These are phyloP conservation scores for Camponotus vicinus DNA, from an alignment of 1,140 invertebrate species.

Conservation along the genomic window DNA sequence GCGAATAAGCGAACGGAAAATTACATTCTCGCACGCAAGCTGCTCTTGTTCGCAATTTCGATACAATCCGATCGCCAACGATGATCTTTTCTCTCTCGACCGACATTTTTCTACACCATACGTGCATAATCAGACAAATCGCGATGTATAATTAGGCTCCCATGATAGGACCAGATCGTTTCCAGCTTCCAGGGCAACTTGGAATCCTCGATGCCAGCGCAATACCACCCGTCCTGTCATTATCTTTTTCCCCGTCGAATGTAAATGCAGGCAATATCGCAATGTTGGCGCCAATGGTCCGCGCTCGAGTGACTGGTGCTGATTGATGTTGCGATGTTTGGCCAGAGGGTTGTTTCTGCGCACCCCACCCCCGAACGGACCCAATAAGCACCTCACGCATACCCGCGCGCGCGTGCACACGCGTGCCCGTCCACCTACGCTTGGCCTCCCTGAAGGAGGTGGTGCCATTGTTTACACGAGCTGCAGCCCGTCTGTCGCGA, in stretches of 20 bases:
- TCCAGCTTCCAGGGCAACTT: neutral
- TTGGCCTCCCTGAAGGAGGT: conserved; percentile 77
- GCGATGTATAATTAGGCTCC: conserved; percentile 13
- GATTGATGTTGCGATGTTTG: conserved; percentile 87
- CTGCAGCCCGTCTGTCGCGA: conserved; percentile 83
- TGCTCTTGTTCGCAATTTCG: conserved; percentile 1
- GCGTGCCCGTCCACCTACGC: conserved; percentile 75
- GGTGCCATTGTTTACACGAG: conserved; percentile 82
- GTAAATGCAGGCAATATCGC: conserved; percentile 84
- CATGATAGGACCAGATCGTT: neutral
- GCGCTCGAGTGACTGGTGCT: conserved; percentile 85
- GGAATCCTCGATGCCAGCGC: neutral
- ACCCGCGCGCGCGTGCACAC: conserved; percentile 38
- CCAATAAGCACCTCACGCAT: conserved; percentile 84
- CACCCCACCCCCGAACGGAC: conserved; percentile 81
- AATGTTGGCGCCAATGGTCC: conserved; percentile 83
- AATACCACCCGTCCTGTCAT: conserved; percentile 43
- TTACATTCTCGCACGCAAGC: conserved; percentile 25
- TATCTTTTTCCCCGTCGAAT: conserved; percentile 75
- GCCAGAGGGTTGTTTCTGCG: conserved; percentile 86
- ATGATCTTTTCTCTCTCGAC: neutral
- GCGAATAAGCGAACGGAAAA: conserved; percentile 34
- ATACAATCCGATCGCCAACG: neutral
- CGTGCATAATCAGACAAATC: neutral
- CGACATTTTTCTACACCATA: neutral